phyloP scores from a whole-genome alignment of 2,797 vertebrate genomes.

The Tapera naevia region DNA sequence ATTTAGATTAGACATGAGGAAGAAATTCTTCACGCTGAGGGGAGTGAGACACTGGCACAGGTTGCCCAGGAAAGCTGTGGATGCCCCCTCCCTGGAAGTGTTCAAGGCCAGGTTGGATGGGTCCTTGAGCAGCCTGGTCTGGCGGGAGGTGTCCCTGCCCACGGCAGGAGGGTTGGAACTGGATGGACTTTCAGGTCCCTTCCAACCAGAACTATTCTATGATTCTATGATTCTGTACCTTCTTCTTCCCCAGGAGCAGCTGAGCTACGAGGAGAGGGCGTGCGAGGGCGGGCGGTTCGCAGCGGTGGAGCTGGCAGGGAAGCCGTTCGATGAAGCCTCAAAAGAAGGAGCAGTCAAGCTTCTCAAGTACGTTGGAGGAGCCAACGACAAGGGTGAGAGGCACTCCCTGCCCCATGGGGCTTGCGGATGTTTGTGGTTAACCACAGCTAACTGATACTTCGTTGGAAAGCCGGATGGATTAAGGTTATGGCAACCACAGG shows the following conservation, averaged over 20 bases:
- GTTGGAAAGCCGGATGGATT: not conserved
- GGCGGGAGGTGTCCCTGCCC: too few relatives aligned
- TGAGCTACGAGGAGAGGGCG: slow-evolving; percentile 85
- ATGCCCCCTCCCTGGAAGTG: too few relatives aligned
- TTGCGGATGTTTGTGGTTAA: not conserved
- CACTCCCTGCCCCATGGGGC: not conserved
- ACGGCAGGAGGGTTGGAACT: too few relatives aligned
- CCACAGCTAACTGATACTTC: not conserved
- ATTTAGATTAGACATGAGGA: too few relatives aligned
- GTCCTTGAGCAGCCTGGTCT: too few relatives aligned
- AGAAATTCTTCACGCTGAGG: too few relatives aligned
- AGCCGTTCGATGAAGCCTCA: slow-evolving; percentile 87
- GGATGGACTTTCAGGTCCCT: too few relatives aligned
- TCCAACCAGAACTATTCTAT: too few relatives aligned
- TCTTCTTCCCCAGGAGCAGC: slow-evolving; percentile 81
- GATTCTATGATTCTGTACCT: too few relatives aligned
- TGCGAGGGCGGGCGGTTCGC: slow-evolving; percentile 85
- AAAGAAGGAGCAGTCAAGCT: slow-evolving; percentile 88
- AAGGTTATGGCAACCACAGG: rapidly evolving
- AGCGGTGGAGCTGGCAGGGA: slow-evolving; percentile 81
- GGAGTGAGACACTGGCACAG: too few relatives aligned
- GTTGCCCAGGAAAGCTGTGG: too few relatives aligned
- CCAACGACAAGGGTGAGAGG: slow-evolving; percentile 86
- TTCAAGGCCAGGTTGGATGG: too few relatives aligned
- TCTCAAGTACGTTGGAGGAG: slow-evolving; percentile 89